Evolutionary conservation across 2,888 invertebrate species (phyloP), one percentile per base, ranked within the genome.

Genomic region (Cryptocheilus praepositus): DNA sequence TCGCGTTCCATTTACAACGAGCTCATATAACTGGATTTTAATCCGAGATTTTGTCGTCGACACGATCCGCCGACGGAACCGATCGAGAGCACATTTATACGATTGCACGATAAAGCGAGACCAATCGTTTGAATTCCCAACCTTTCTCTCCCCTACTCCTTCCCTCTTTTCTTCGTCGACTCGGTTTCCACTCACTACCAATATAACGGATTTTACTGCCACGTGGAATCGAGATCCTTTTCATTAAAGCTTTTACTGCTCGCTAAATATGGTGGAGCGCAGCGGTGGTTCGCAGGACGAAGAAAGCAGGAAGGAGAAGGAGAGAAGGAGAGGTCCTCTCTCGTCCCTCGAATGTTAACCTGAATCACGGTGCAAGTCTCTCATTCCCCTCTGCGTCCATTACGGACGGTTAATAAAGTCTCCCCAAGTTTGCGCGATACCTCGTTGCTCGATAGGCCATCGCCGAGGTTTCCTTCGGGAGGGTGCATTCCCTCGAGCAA

Each of bases 211-310:
- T 79, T 80, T 80, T 81, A 81, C 70, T 79, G 74, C 72, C 74
- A 63, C 66, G 67, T 70, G 69, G 73, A 75, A 71, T 75, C 74
- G 76, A 77, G 76, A 73, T 76, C 81, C 75, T 76, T 82, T 83
- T 83, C 82, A 83, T 83, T 82, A 83, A 76, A 76, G 79, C 73
- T 76, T 83, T 83, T 83, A 83, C 77, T 83, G 77, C 77, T 79
- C 64, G 80, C 83, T 83, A 83, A 83, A 83, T 83, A 81, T 82
- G 78, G 63, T 69, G 77, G 73, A 75, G 77, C 77, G 67, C 65
- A 44, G 54, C 44, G 60, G 61, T 65, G 62, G 67, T 21, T 66
- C 62, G 61, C 22, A 52, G 52, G 21, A 46, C 22, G 22, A 15
- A 53, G 2, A 22, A 21, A 16, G 52, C 43, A 52, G 43, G 19